Conservation (phyloP, 2,797 vertebrate genomes). For the Eremophila alpestris region DNA sequence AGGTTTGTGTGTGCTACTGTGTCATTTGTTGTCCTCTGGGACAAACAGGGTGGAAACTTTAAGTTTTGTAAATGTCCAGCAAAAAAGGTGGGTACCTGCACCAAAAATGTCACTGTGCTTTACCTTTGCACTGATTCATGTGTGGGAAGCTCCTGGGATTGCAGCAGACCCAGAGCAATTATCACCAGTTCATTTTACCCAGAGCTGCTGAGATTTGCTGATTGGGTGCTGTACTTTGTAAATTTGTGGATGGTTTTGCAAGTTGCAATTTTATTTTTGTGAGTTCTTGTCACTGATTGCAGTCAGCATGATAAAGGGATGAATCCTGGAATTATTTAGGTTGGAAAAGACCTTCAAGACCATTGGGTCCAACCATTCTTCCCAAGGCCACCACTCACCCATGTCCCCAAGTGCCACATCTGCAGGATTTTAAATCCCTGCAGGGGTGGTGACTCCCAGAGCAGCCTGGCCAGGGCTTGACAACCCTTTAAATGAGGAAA, state of each 20-base stretch:
- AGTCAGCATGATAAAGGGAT: neutral
- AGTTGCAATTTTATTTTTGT: neutral
- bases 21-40: neutral
- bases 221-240: neutral
- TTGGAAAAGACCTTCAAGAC: neutral
- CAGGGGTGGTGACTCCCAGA: neutral
- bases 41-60: neutral
- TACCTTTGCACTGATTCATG: neutral
- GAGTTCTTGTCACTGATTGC: neutral
- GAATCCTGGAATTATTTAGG: neutral
- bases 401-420: neutral
- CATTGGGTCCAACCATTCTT: accelerated
- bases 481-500: neutral
- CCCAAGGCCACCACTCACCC: neutral
- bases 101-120: neutral
- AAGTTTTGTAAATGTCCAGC: neutral
- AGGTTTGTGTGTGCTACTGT: too few relatives aligned
- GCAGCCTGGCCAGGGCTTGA: neutral
- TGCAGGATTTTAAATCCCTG: neutral
- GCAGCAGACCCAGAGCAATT: neutral
- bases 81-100: neutral
- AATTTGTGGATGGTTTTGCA: neutral
- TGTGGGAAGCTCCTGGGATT: neutral
- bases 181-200: neutral
- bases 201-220: neutral